phyloP scores from a whole-genome alignment of 2,888 invertebrate species.

The Drosophila recens region DNA sequence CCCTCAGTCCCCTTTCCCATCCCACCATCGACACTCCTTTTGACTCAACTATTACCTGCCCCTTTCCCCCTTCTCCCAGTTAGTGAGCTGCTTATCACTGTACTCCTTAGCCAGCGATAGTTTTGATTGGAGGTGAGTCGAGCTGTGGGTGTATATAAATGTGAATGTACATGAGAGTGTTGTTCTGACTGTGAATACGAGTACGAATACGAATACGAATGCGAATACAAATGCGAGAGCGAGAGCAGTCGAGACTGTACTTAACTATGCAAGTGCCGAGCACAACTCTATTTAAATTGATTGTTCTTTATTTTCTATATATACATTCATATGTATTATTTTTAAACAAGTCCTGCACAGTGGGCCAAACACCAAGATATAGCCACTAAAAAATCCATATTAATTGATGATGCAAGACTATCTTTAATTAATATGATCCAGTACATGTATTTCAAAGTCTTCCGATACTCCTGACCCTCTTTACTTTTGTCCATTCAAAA shows the following conservation, averaged over 20 bases:
- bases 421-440: background rate
- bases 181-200: conserved; percentile 2
- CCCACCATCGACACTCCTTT: background rate
- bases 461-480: no score
- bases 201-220: background rate
- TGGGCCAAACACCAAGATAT: conserved; percentile 16
- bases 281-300: conserved; percentile 72
- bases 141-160: conserved; percentile 36
- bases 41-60: no score
- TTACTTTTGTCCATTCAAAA: no score
- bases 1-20: background rate
- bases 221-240: background rate
- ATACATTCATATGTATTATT: conserved; percentile 24
- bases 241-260: conserved; percentile 67
- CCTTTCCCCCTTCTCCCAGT: no score
- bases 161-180: conserved; percentile 26
- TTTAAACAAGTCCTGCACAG: conserved; percentile 39
- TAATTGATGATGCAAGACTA: background rate
- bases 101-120: conserved; percentile 60
- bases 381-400: background rate
- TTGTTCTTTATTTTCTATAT: conserved; percentile 57
- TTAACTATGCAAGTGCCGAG: conserved; percentile 61
- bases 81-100: conserved; percentile 27
- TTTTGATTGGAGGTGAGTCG: conserved; percentile 64
- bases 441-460: no score